phyloP scores from a whole-genome alignment of 2,113 vertebrate species.

The Athene cunicularia region DNA sequence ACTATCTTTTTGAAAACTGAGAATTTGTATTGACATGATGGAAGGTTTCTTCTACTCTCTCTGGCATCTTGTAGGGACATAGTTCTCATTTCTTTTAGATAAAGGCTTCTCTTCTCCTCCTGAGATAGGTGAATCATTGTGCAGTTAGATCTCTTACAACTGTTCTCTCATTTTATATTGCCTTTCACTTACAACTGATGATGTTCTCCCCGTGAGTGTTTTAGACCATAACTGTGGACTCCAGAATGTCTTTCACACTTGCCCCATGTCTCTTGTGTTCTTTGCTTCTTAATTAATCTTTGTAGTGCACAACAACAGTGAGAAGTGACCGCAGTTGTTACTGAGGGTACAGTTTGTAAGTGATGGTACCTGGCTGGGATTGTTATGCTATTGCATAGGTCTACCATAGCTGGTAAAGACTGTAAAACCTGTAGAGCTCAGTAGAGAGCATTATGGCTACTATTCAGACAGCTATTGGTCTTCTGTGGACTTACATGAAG shows the following conservation, averaged over 20 bases:
- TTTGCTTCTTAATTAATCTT: not conserved
- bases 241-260: not conserved
- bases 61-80: not conserved
- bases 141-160: not conserved
- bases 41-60: not conserved
- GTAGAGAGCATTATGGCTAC: not conserved
- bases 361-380: not conserved
- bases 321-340: not conserved
- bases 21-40: not conserved
- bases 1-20: not conserved
- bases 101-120: not conserved
- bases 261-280: not conserved
- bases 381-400: not conserved
- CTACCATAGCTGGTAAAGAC: not conserved
- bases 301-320: not conserved
- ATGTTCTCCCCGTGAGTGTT: not conserved
- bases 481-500: not conserved
- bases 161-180: not conserved
- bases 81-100: not conserved
- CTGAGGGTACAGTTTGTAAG: not conserved
- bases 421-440: not conserved
- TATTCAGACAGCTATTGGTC: not conserved
- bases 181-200: not conserved
- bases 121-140: not conserved
- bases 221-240: not conserved